phyloP scores from a whole-genome alignment of 2,113 vertebrate genomes.

The Cryptotis parvus region DNA sequence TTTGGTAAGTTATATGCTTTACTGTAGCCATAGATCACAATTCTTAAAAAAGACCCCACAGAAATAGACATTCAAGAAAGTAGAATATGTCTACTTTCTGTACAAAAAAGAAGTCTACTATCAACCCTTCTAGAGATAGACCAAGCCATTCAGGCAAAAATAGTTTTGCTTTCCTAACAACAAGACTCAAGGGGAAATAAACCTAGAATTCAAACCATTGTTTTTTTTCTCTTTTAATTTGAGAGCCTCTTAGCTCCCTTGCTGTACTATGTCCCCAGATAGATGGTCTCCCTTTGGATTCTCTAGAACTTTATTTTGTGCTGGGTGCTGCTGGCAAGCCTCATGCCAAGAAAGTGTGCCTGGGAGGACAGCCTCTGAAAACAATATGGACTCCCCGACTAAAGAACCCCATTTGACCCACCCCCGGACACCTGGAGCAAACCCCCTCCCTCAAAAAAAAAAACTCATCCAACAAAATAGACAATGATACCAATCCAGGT shows the following conservation, averaged over 20 bases:
- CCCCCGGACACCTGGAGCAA: no score
- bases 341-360: slow-evolving; percentile 2
- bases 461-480: no score
- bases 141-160: not conserved
- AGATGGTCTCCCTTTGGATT: not conserved
- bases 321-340: slow-evolving; percentile 25
- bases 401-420: no score
- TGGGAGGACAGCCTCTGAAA: no score
- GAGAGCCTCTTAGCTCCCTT: slow-evolving; percentile 27
- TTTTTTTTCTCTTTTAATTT: not conserved
- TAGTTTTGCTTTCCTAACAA: slow-evolving; percentile 56
- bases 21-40: slow-evolving; percentile 21
- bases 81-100: slow-evolving; percentile 44
- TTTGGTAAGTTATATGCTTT: not conserved
- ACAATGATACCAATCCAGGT: no score
- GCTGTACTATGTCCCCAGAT: not conserved
- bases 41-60: slow-evolving; percentile 18
- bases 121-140: not conserved
- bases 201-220: not conserved
- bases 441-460: no score
- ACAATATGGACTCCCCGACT: no score
- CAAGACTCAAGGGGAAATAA: not conserved
- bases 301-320: slow-evolving; percentile 32
- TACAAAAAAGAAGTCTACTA: not conserved
- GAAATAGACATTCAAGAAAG: slow-evolving; percentile 49